Evolutionary conservation across 2,888 invertebrate species (phyloP).

Genomic region (Sialis fuliginosa): DNA sequence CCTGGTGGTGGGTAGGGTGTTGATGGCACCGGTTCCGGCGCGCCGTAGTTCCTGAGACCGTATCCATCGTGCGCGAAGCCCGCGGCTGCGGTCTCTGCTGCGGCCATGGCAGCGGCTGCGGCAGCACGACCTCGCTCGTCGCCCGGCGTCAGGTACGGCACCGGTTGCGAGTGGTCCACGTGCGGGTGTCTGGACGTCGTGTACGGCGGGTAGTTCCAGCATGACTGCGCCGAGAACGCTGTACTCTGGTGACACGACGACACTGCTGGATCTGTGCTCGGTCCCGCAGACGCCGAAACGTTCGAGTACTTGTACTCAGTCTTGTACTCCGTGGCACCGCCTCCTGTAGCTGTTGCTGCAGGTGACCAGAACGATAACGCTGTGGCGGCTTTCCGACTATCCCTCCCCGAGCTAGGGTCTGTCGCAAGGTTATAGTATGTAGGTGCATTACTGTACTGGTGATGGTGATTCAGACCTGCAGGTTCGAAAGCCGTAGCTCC

Average conservation of each 20-base stretch:
- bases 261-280: constrained; percentile 30
- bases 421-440: constrained; percentile 61
- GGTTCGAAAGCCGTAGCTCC: constrained; percentile 33
- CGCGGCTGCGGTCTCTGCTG: constrained; percentile 36
- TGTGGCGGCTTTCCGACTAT: constrained; percentile 31
- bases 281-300: constrained; percentile 26
- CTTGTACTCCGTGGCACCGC: constrained; percentile 34
- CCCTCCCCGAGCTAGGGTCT: constrained; percentile 40
- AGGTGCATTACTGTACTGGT: constrained; percentile 49
- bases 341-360: constrained; percentile 28
- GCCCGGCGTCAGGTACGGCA: constrained; percentile 48
- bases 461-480: constrained; percentile 38
- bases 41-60: constrained; percentile 54
- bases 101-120: constrained; percentile 32
- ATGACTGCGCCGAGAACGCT: constrained; percentile 50
- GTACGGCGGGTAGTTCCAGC: constrained; percentile 43
- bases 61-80: constrained; percentile 60
- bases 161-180: constrained; percentile 39
- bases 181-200: constrained; percentile 40
- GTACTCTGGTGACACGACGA: constrained; percentile 48
- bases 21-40: constrained; percentile 52
- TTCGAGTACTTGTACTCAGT: constrained; percentile 38
- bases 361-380: constrained; percentile 45
- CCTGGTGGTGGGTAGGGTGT: constrained; percentile 67
- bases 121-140: constrained; percentile 52